These are phyloP conservation scores for Apotomis capreana DNA, from an alignment of 2,888 invertebrate genomes.

Conservation along the genomic window DNA sequence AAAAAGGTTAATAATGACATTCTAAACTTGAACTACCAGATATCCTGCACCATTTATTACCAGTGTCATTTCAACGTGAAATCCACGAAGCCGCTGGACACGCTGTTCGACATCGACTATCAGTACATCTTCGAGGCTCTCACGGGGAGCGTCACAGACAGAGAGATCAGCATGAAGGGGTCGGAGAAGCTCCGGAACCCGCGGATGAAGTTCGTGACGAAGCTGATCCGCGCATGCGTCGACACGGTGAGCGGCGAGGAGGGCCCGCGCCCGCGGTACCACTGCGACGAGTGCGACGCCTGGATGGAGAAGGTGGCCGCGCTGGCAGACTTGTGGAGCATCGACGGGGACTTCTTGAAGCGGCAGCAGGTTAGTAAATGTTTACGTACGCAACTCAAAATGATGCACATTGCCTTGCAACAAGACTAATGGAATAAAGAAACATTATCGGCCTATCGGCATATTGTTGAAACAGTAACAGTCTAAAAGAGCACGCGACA, in stretches of 20 bases:
- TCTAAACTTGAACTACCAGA: constrained; percentile 90
- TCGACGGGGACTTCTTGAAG: constrained; percentile 88
- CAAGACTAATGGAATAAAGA: too few relatives aligned
- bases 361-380: constrained; percentile 88
- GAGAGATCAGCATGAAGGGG: constrained; percentile 84
- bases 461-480: too few relatives aligned
- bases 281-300: constrained; percentile 68
- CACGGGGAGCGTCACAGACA: constrained; percentile 69
- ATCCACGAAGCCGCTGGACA: constrained; percentile 87
- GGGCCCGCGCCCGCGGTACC: constrained; percentile 73
- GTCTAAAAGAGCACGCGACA: too few relatives aligned
- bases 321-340: constrained; percentile 89
- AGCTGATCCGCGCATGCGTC: constrained; percentile 88
- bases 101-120: constrained; percentile 89
- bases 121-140: constrained; percentile 83
- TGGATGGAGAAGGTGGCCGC: constrained; percentile 90
- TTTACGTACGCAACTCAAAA: background rate
- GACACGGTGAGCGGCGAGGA: constrained; percentile 87
- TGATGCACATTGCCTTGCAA: too few relatives aligned
- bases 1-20: constrained; percentile 89
- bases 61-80: constrained; percentile 91
- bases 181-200: constrained; percentile 88
- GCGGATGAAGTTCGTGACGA: constrained; percentile 88
- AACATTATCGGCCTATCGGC: too few relatives aligned
- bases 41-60: constrained; percentile 90